Base-by-base conservation (phyloP, 2,113 vertebrate genomes). In the Corynorhinus townsendii region DNA sequence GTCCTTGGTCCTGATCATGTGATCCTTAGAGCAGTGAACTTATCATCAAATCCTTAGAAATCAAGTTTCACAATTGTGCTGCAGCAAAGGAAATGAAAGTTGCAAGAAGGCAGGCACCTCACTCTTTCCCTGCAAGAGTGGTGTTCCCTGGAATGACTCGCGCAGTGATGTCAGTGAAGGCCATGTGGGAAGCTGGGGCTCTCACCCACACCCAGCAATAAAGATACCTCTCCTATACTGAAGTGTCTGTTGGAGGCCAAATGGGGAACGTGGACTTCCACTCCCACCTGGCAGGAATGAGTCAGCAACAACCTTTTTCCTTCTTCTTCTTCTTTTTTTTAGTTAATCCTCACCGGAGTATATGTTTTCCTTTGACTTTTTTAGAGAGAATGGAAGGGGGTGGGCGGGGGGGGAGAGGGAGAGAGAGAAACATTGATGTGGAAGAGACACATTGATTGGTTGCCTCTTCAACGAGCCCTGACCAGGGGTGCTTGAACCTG, bases 1-100 rank as follows among this genome's bases (percentile, higher is more conserved):
- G 89, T 14, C 6, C 15, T 40, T 69, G 91, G 73, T 79, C 96
- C 96, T 72, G 99, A 99, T 83, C 97, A 98, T 15, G 98, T 98
- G 92, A 98, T 98, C 93, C 97, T 99, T 22, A 98, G 99, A 98
- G 98, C 99, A 14, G 96, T 98, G 68, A 98, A 99, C 94, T 96
- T 99, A 66, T 99, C 56, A 98, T 99, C 82, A 99, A 99, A 98
- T 98, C 99, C 17, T 76, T 99, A 93, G 99, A 99, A 98, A 98
- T 98, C 95, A 98, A 98, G 95, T 88, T 98, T 91, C 98, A 98
- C 71, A 97, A 95, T 17, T 95, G 84, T 86, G 28, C 38, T 20
- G 54, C 85, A 69, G 81, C 97, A 98, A 97, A 97, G 98, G 97
- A 98, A 97, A 92, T 98, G 72, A 97, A 97, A 35, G 52, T 11